phyloP scores from a whole-genome alignment of 2,888 invertebrate species.

The Acleris laterana region DNA sequence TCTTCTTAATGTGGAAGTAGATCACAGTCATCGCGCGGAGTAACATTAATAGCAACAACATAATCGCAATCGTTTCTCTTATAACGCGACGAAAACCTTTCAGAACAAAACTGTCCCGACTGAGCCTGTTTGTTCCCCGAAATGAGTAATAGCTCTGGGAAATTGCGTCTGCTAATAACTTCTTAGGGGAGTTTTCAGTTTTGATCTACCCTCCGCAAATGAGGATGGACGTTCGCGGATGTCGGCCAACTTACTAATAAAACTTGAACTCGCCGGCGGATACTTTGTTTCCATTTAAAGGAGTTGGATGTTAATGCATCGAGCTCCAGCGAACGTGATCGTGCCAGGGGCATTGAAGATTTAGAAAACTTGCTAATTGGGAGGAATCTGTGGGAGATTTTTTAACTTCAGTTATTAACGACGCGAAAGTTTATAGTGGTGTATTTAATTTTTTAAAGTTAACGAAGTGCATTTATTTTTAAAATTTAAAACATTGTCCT shows the following conservation, averaged over 20 bases:
- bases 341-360: too few relatives aligned
- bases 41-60: neutral
- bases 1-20: neutral
- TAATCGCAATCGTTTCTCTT: neutral
- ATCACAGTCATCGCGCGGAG: too few relatives aligned
- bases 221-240: slow-evolving; percentile 54
- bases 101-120: slow-evolving; percentile 21
- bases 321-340: slow-evolving; percentile 3
- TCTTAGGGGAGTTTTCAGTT: slow-evolving; percentile 69
- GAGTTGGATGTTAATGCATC: slow-evolving; percentile 34
- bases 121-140: slow-evolving; percentile 57
- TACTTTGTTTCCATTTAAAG: slow-evolving; percentile 63
- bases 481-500: too few relatives aligned
- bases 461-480: too few relatives aligned
- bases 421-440: too few relatives aligned
- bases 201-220: slow-evolving; percentile 63
- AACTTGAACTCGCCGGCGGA: slow-evolving; percentile 59
- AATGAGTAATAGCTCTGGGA: slow-evolving; percentile 77
- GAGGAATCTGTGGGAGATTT: too few relatives aligned
- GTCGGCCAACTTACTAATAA: slow-evolving; percentile 57
- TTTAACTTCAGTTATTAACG: too few relatives aligned
- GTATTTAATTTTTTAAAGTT: too few relatives aligned
- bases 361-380: too few relatives aligned
- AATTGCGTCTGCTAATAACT: slow-evolving; percentile 76
- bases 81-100: neutral